Base-by-base conservation (phyloP, 1,140 invertebrate species). In the Papilio helenus region DNA sequence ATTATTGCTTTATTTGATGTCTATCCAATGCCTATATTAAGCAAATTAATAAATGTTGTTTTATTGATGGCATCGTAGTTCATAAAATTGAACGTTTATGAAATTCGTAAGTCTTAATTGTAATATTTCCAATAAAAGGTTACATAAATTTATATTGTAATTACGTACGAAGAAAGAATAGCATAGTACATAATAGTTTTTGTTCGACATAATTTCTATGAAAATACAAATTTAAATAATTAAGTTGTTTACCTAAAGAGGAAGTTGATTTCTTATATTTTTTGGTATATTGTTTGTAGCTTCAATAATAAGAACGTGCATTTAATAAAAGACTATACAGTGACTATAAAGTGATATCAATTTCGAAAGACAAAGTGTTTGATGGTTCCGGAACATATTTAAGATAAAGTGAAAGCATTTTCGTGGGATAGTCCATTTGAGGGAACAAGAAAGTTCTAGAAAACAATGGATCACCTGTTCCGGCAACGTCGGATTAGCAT, bases 381-480 rank as follows among this genome's bases (percentile, higher is more conserved):
- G 72, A 49, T 80, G 72, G 79, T 74, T 74, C 42, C 80, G 82
- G 79, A 82, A 84, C 79, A 79, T 80, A 80, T 79, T 84, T 80
- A 82, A 89, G 86, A 88, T 89, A 84, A 86, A 94, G 92, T 94
- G 91, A 92, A 94, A 94, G 92, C 91, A 91, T 93, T 89, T 89
- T 83, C 79, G 91, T 90, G 89, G 85, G 85, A 88, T 85, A 88
- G 83, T 87, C 85, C 85, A 80, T 72, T 80, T 20, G 81, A 88
- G 85, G 85, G 84, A 82, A 87, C 3, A 86, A 86, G 83, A 80
- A 86, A 88, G 83, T 80, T 78, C 78, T n/a, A 82, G 51, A 84
- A 83, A 84, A 92, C 90, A 93, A 93, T 93, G 93, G 92, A 94
- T 81, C 89, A 92, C 87, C 87, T 93, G 84, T 93, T 94, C 90